Conservation (phyloP, 1,140 invertebrate species). For the Macrobrachium rosenbergii region DNA sequence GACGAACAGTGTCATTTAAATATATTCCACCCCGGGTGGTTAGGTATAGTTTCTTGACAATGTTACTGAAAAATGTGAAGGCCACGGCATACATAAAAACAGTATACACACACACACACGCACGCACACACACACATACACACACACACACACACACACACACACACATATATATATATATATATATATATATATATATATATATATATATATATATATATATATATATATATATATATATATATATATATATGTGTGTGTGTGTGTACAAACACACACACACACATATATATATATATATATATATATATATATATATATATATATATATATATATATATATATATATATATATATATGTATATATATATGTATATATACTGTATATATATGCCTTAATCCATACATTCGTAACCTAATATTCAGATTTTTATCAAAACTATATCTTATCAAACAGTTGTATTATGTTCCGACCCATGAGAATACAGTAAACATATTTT, state of each 20-base stretch:
- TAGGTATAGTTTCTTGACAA: too few species aligned
- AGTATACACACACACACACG: too few species aligned
- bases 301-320: slow-evolving; percentile 13
- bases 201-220: slow-evolving; percentile 11
- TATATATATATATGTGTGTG: slow-evolving; percentile 7
- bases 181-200: slow-evolving; percentile 15
- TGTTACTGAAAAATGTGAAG: too few species aligned
- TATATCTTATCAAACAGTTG: too few species aligned
- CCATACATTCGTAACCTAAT: too few species aligned
- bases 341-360: slow-evolving; percentile 18
- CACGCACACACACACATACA: slow-evolving; percentile 26
- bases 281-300: slow-evolving; percentile 2
- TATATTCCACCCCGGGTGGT: too few species aligned
- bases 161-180: background rate
- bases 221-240: slow-evolving; percentile 23
- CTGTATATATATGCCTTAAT: too few species aligned
- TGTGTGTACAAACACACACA: background rate
- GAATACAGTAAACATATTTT: too few species aligned
- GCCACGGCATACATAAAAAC: too few species aligned
- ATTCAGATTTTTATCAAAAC: too few species aligned
- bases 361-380: slow-evolving; percentile 13
- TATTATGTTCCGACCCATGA: too few species aligned
- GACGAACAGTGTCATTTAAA: too few species aligned
- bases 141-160: background rate
- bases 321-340: slow-evolving; percentile 22